Evolutionary conservation across 2,113 vertebrate species (phyloP), one percentile per base, ranked within the genome.

Genomic region (Athene noctua): DNA sequence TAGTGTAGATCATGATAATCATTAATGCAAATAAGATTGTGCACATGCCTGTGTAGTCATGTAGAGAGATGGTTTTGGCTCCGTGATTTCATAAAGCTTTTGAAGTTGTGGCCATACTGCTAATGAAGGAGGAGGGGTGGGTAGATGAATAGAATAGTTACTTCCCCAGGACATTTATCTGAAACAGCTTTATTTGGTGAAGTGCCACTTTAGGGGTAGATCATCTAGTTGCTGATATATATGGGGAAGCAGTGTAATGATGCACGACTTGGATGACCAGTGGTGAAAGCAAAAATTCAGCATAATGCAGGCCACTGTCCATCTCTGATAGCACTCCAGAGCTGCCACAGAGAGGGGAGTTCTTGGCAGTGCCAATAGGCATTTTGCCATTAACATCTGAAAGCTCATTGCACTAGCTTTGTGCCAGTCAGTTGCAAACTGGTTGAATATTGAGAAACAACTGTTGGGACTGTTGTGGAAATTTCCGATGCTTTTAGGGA

Each of bases 391-490:
- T 77, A 42, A 80, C 47, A 14, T 47, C 61, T 91, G 84, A 74
- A 75, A 72, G 47, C 61, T 94, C 38, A 2, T 85, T 65, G 27
- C 27, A 6, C 27, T 87, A 3, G 0, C 55, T 63, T 87, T 72
- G 13, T 90, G 67, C 67, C 82, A 84, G 78, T 92, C 40, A 27
- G 47, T 40, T 96, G 78, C 89, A 79, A 85, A 75, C 57, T 7
- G 36, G 44, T 11, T 92, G 91, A 82, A 72, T 72, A 26, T 92
- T 96, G 91, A 83, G 87, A 96, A 96, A 96, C 55, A 42, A 3
- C 57, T 91, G 38, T 79, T 79, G 73, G 61, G 47, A 59, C 68
- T 84, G 68, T 55, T 94, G 88, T 96, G 80, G 87, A 91, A 90
- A 92, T 87, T 95, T 96, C 80, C 54, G 2, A 30, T 91, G 62